These are phyloP conservation scores for Centropristis striata DNA, from an alignment of 2,113 vertebrate species.

Conservation along the genomic window DNA sequence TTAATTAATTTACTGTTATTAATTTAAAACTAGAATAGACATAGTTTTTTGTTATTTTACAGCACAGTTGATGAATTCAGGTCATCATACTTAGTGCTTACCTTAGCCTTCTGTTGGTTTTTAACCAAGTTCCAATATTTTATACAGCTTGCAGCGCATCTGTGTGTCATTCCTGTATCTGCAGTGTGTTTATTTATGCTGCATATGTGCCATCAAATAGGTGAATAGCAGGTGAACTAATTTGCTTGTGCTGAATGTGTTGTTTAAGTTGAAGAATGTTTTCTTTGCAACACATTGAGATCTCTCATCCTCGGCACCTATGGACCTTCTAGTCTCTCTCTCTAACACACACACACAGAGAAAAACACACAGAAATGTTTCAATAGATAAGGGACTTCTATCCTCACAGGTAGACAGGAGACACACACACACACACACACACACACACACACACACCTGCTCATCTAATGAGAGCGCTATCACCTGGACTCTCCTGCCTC, in stretches of 20 bases:
- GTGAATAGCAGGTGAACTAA: neutral
- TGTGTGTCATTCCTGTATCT: no score
- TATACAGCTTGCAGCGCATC: no score
- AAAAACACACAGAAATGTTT: constrained; percentile 39
- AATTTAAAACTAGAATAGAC: neutral
- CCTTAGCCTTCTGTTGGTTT: no score
- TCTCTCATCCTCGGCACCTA: neutral
- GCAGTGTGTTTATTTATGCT: neutral
- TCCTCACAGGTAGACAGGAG: constrained; percentile 54
- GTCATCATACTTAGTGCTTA: no score
- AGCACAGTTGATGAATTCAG: no score
- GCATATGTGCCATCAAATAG: neutral
- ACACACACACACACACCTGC: constrained; percentile 65
- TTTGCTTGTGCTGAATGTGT: neutral
- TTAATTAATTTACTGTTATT: no score
- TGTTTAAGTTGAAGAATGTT: constrained; percentile 14
- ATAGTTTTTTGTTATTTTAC: neutral
- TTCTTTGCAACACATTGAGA: neutral
- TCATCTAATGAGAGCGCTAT: constrained; percentile 71
- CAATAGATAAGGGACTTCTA: constrained; percentile 56
- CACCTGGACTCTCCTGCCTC: constrained; percentile 74
- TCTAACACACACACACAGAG: constrained; percentile 18
- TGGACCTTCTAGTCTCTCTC: neutral
- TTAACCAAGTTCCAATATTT: no score
- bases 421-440: constrained; percentile 32